Evolutionary conservation across 2,888 invertebrate genomes (phyloP).

Genomic region (Tridacna crocea): DNA sequence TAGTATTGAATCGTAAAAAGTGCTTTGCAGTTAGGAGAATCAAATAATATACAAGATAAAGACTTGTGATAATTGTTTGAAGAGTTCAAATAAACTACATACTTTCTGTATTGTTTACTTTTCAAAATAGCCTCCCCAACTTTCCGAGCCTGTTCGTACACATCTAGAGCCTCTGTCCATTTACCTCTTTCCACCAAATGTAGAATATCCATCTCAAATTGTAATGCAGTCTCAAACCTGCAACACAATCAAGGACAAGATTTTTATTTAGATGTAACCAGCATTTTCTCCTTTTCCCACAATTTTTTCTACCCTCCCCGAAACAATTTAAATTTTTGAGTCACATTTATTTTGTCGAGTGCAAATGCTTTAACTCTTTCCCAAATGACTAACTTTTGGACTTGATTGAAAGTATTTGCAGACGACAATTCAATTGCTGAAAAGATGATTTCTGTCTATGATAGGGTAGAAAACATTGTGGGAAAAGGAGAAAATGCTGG

Average conservation of each 20-base stretch:
- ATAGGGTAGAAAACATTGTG: background rate
- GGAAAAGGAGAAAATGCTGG: background rate
- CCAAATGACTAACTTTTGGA: too few species aligned
- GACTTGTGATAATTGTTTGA: too few species aligned
- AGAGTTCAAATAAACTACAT: background rate
- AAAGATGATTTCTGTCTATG: too few species aligned
- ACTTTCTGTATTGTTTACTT: slow-evolving; percentile 17
- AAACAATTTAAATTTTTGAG: too few species aligned
- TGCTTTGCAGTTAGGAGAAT: too few species aligned
- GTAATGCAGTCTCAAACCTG: slow-evolving; percentile 79
- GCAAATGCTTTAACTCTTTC: too few species aligned
- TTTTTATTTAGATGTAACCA: background rate
- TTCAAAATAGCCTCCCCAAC: slow-evolving; percentile 7
- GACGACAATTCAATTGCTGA: too few species aligned
- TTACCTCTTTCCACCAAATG: slow-evolving; percentile 79
- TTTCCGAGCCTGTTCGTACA: slow-evolving; percentile 63
- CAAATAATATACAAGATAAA: too few species aligned
- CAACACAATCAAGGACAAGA: background rate
- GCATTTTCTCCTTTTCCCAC: background rate
- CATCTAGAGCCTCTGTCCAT: slow-evolving; percentile 77
- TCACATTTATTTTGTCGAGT: too few species aligned
- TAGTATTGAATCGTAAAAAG: too few species aligned
- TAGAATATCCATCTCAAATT: slow-evolving; percentile 81
- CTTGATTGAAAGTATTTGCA: too few species aligned
- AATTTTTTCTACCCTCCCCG: background rate